phyloP scores from a whole-genome alignment of 2,888 invertebrate species.

The Eupithecia subumbrata region DNA sequence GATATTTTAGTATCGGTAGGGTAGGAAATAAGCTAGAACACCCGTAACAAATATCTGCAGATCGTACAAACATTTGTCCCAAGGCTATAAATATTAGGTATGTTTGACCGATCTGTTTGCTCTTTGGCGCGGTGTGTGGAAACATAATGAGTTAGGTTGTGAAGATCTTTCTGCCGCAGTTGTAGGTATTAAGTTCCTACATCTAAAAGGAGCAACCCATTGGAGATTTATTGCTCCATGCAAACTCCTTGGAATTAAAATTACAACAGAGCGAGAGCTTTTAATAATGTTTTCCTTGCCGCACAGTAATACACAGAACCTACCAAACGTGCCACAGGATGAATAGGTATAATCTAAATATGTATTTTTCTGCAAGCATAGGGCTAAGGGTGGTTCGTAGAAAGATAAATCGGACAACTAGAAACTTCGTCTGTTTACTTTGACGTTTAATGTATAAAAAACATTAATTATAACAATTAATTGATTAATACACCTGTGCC shows the following conservation, averaged over 20 bases:
- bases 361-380: not conserved
- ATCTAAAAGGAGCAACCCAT: conserved; percentile 40
- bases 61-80: too few relatives aligned
- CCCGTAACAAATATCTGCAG: too few relatives aligned
- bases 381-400: not conserved
- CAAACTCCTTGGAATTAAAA: conserved; percentile 46
- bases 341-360: not conserved
- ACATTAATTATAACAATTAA: too few relatives aligned
- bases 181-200: conserved; percentile 10
- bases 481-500: too few relatives aligned
- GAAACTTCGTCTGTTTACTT: not conserved
- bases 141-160: not conserved
- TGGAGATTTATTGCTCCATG: conserved; percentile 45
- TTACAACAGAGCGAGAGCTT: conserved; percentile 37
- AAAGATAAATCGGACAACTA: not conserved
- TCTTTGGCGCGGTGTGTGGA: not conserved
- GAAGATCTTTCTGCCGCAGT: not conserved
- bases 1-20: too few relatives aligned
- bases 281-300: conserved; percentile 45
- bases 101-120: not conserved
- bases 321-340: not conserved
- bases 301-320: not conserved
- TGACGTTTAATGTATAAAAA: too few relatives aligned
- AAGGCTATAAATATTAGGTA: not conserved
- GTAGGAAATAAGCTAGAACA: too few relatives aligned